phyloP scores from a whole-genome alignment of 2,888 invertebrate genomes.

The Neuroscelio doddi region DNA sequence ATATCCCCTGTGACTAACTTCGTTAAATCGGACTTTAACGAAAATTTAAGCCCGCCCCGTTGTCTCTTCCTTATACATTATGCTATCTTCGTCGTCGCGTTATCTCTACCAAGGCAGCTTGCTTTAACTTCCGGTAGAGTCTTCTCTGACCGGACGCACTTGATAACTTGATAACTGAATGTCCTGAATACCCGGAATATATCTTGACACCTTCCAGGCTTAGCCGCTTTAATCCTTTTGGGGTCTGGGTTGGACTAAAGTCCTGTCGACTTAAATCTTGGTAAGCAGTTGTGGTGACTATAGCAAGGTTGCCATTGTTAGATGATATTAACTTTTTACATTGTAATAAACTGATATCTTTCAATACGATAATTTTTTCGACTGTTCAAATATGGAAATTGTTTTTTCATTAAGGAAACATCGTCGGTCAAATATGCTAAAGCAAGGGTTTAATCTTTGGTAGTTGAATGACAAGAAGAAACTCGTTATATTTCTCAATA shows the following conservation, averaged over 20 bases:
- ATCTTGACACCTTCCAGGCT: constrained; percentile 50
- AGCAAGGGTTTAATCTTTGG: constrained; percentile 65
- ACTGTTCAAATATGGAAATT: too few relatives aligned
- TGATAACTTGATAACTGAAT: constrained; percentile 69
- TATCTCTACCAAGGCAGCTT: constrained; percentile 66
- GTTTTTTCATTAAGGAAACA: too few relatives aligned
- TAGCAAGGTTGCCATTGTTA: background rate
- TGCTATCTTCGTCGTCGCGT: constrained; percentile 47
- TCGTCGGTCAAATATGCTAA: too few relatives aligned
- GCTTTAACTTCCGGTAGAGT: constrained; percentile 65
- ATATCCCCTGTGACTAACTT: constrained; percentile 40
- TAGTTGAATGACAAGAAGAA: constrained; percentile 52
- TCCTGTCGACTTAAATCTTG: constrained; percentile 45
- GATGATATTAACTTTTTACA: too few relatives aligned
- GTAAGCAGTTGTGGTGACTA: constrained; percentile 38
- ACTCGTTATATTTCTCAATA: constrained; percentile 71
- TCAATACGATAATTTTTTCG: too few relatives aligned
- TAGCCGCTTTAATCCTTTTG: constrained; percentile 65
- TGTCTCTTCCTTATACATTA: constrained; percentile 44
- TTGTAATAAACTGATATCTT: too few relatives aligned
- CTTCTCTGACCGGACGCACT: constrained; percentile 67
- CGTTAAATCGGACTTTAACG: constrained; percentile 54
- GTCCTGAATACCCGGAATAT: constrained; percentile 49
- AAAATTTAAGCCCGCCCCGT: constrained; percentile 56
- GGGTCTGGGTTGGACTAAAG: constrained; percentile 56